Evolutionary conservation across 2,888 invertebrate genomes (phyloP), one percentile per base, ranked within the genome.

Genomic region (Epirrhoe tristata): DNA sequence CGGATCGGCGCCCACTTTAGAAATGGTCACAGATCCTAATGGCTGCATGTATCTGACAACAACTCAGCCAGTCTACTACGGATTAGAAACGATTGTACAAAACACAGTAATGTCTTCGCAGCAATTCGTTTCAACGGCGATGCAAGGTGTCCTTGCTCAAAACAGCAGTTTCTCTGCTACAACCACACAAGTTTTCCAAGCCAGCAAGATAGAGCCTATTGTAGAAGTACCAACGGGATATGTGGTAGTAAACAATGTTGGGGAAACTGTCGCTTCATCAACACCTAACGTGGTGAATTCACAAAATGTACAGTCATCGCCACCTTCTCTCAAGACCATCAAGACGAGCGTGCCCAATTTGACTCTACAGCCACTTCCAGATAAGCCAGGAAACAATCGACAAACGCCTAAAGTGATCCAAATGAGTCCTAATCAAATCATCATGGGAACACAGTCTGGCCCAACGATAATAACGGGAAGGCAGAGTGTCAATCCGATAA

Each of bases 101-200:
- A 97, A 97, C 80, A 97, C 97, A 5, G 97, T 97, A 0, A 97
- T 97, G 97, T 97, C 97, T n/a, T 97, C 97, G 24, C 97, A 97
- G 81, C 97, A 97, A 81, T 97, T 97, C 81, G 95, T 97, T 14
- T 96, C 97, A 4, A 96, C 96, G 1, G 96, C 97, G 5, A 96
- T 97, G 93, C 97, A 96, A 69, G 97, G 97, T 53, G 96, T 97
- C 2, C 91, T 97, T 36, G 96, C 97, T 62, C 96, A 96, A 77
- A 96, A 96, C 78, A 97, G 97, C 78, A 97, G 97, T 82, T 97
- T 97, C 82, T 96, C 96, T 16, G 97, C 97, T 16, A 97, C 97
- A 1, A 96, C 96, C 0, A 97, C 97, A 0, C 96, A 96, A 91
- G 97, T 97, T 43, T 97, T 97, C 87, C 97, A 97, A 93, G 97